These are phyloP conservation scores for Fragum fragum DNA, from an alignment of 2,888 invertebrate species.

Conservation along the genomic window DNA sequence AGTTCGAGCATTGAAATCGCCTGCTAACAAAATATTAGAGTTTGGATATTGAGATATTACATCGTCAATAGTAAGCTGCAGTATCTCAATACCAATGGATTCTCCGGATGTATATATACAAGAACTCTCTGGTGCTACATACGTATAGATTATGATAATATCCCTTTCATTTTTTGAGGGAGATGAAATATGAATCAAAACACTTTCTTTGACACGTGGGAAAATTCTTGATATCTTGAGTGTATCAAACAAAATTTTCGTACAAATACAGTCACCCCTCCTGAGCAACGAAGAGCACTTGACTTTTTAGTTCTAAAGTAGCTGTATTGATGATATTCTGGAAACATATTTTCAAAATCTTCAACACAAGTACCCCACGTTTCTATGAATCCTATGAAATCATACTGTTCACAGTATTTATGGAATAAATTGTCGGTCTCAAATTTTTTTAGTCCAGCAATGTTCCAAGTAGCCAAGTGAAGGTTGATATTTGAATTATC, in stretches of 20 bases:
- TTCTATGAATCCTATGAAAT: conserved; percentile 4
- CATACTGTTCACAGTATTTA: conserved; percentile 6
- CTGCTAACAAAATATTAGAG: conserved; percentile 17
- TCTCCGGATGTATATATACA: neutral
- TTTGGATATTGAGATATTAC: conserved; percentile 25
- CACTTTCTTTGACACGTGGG: conserved; percentile 9
- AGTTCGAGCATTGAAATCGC: conserved; percentile 20
- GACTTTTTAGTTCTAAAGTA: too few relatives aligned
- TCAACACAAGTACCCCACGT: conserved; percentile 28
- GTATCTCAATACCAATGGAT: conserved; percentile 11
- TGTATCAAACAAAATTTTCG: neutral
- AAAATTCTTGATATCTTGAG: conserved; percentile 1
- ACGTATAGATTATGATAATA: neutral
- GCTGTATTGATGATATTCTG: conserved; percentile 8
- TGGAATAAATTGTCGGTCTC: neutral
- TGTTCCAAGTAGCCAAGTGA: neutral
- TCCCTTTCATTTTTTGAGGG: neutral
- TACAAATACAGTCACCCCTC: conserved; percentile 20
- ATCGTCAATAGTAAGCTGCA: conserved; percentile 5
- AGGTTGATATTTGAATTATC: neutral
- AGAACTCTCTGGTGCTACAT: conserved; percentile 9
- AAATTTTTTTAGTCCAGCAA: conserved; percentile 9
- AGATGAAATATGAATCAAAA: conserved; percentile 4
- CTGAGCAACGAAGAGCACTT: neutral
- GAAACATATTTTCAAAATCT: conserved; percentile 10